These are phyloP conservation scores for Strigops habroptila DNA, from an alignment of 2,113 vertebrate species.

Conservation along the genomic window DNA sequence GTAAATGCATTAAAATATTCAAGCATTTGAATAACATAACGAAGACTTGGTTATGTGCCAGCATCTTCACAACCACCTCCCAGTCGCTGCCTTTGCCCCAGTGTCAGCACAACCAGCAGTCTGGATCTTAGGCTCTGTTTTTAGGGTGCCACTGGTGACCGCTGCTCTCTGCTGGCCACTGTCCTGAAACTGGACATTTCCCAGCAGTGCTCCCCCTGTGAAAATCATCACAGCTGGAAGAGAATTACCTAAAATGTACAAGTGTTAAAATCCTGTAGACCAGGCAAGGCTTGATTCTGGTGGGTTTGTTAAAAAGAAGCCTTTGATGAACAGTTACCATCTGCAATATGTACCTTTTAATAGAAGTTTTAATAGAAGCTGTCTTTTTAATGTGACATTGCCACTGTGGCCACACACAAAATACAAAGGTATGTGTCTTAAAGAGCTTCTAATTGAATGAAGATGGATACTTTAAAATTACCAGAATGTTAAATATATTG, in stretches of 20 bases:
- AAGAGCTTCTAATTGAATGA: neutral
- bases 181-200: neutral
- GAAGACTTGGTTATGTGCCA: neutral
- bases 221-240: neutral
- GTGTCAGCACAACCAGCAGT: neutral
- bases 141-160: neutral
- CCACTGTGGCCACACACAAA: neutral
- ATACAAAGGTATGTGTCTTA: neutral
- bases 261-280: neutral
- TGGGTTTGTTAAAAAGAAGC: neutral
- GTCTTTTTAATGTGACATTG: neutral
- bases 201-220: neutral
- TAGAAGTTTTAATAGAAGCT: neutral
- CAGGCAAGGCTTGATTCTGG: neutral
- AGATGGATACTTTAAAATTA: neutral
- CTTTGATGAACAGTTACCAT: neutral
- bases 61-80: neutral
- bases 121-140: neutral
- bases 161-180: neutral
- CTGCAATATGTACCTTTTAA: accelerated
- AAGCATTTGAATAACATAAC: neutral
- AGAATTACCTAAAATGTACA: neutral
- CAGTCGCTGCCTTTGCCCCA: neutral
- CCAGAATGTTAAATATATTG: neutral
- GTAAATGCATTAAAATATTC: neutral